Conservation (phyloP, 2,888 invertebrate species). For the Nemotelus nigrinus region DNA sequence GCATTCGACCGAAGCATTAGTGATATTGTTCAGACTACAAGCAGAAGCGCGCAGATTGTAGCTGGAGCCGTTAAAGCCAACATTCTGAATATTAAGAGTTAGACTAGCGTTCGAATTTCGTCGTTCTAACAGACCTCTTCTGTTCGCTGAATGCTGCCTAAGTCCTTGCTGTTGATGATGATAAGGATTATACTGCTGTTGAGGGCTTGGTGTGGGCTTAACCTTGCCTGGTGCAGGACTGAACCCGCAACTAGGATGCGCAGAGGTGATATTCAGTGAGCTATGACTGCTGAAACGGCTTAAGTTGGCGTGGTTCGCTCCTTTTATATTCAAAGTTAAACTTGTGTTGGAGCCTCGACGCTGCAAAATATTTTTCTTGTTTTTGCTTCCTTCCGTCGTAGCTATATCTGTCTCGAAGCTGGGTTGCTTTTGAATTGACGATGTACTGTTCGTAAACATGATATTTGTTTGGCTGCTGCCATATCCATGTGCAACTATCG, state of each 20-base stretch:
- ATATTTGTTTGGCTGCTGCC: slow-evolving; percentile 29
- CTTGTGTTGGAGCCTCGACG: slow-evolving; percentile 88
- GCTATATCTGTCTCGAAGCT: not conserved
- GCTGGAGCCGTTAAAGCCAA: slow-evolving; percentile 67
- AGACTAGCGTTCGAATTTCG: slow-evolving; percentile 91
- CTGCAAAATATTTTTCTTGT: slow-evolving; percentile 75
- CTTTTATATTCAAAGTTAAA: slow-evolving; percentile 79
- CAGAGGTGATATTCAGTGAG: slow-evolving; percentile 63
- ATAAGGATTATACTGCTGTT: slow-evolving; percentile 49
- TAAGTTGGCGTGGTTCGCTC: slow-evolving; percentile 63
- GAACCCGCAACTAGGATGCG: slow-evolving; percentile 1
- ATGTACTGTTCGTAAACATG: not conserved
- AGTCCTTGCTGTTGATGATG: slow-evolving; percentile 3
- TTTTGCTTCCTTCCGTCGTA: slow-evolving; percentile 41
- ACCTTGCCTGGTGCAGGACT: not conserved
- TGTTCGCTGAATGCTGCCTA: slow-evolving; percentile 56
- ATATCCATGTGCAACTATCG: slow-evolving; percentile 9
- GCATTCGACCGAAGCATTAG: slow-evolving; percentile 54
- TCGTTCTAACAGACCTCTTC: slow-evolving; percentile 81
- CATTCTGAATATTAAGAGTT: slow-evolving; percentile 75
- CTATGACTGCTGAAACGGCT: slow-evolving; percentile 70
- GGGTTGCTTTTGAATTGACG: slow-evolving; percentile 8
- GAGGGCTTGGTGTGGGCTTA: slow-evolving; percentile 34
- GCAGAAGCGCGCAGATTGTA: slow-evolving; percentile 67
- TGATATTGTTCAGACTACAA: slow-evolving; percentile 67